Evolutionary conservation across 2,888 invertebrate genomes (phyloP), one percentile per base, ranked within the genome.

Genomic region (Sepiola atlantica): DNA sequence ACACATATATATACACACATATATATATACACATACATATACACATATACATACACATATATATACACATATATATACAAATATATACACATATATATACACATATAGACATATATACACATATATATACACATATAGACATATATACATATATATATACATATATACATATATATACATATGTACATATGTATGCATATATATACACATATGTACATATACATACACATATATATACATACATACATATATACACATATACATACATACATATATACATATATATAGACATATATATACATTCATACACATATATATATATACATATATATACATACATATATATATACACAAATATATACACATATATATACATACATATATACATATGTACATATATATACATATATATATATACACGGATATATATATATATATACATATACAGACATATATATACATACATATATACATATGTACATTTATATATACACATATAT

Each of bases 81-180:
- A 77, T 77, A 77, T 77, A 77, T 77, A 77, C 24, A 77, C 24
- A 77, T 77, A 77, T 77, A 77, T 77, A 77, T 77, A 77, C 24
- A 77, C 24, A 77, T 77, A 77, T 77, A 77, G 18, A 77, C 24
- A 77, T 77, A 77, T 77, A 77, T 77, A 77, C 24, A 77, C 24
- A 77, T 77, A 77, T 77, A 77, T 77, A 77, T 77, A 77, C 24
- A 77, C 24, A 77, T 77, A 77, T 77, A 28, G 18, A 28, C 24
- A 77, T 77, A 77, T 77, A 77, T 77, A 77, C 24, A 77, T 77
- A 77, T 77, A 77, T 77, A 77, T 77, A 77, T 77, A 77, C 24
- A 28, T 77, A 77, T 77, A 77, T 77, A 77, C 24, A 77, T 77
- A 77, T 77, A 77, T 77, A 77, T 77, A 28, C 24, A 77, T 77